Percentiles rank a stretch among this genome's conserved stretches.
These are phyloP conservation scores for Hycleus phaleratus DNA, from an alignment of 1,140 invertebrate genomes.

Conservation along the genomic window DNA sequence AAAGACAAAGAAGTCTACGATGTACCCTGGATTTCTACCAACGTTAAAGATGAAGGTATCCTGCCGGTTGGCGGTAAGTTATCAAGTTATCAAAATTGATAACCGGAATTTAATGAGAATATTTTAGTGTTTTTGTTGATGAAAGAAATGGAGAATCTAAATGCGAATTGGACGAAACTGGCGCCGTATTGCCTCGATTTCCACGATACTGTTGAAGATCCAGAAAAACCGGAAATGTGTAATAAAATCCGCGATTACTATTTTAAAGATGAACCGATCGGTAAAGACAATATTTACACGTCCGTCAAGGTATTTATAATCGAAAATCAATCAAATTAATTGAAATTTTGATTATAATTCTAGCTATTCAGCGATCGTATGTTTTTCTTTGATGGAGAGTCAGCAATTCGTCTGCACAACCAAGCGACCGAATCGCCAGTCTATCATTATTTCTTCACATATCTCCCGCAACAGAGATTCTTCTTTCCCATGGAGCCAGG, in stretches of 20 bases:
- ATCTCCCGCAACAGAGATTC: conserved; percentile 13
- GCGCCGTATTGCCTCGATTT: conserved; percentile 52
- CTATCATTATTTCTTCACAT: conserved; percentile 51
- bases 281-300: conserved; percentile 39
- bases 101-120: not conserved
- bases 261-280: conserved; percentile 45
- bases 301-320: conserved; percentile 37
- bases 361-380: conserved; percentile 51
- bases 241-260: conserved; percentile 48
- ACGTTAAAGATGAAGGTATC: conserved; percentile 36
- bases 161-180: conserved; percentile 50
- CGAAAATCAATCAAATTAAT: not conserved
- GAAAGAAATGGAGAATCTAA: conserved; percentile 41
- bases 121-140: conserved; percentile 12
- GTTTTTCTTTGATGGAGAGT: conserved; percentile 47
- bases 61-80: conserved; percentile 22
- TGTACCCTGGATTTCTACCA: conserved; percentile 39
- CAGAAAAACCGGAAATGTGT: conserved; percentile 41
- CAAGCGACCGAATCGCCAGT: conserved; percentile 45
- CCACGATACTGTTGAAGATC: conserved; percentile 50
- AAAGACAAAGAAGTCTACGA: conserved; percentile 40
- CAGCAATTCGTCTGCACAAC: conserved; percentile 48
- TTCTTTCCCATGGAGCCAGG: too few relatives aligned
- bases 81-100: not conserved
- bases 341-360: conserved; percentile 5